Conservation (phyloP, 1,140 invertebrate genomes). For the Conus ventricosus region DNA sequence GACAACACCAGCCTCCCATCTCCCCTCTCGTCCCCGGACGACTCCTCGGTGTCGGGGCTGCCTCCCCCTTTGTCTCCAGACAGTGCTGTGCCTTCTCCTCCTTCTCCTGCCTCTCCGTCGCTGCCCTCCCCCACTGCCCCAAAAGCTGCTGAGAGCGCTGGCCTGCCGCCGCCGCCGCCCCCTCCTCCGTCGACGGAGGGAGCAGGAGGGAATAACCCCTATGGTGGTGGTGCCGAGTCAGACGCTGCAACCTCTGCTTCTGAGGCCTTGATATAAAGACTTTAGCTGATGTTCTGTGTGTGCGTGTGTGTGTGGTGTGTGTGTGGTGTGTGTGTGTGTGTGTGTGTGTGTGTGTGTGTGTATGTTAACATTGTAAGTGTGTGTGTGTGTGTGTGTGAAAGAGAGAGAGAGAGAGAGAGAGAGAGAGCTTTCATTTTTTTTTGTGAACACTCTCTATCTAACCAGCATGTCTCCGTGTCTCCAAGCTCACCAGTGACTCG, state of each 20-base stretch:
- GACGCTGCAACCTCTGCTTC: not conserved
- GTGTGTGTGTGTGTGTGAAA: too few relatives aligned
- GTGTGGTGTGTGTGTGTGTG: conserved; percentile 21
- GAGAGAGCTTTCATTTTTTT: too few relatives aligned
- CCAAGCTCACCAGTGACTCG: too few relatives aligned
- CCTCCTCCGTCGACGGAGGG: not conserved
- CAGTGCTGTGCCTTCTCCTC: conserved; percentile 34
- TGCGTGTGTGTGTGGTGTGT: conserved; percentile 25
- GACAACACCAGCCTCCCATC: not conserved
- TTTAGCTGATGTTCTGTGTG: not conserved
- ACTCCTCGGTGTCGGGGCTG: conserved; percentile 8
- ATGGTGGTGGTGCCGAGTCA: not conserved
- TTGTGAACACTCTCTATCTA: too few relatives aligned
- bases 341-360: too few relatives aligned
- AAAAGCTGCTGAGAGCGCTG: not conserved
- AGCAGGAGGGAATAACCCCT: not conserved
- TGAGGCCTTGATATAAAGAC: conserved; percentile 29
- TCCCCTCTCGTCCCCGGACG: conserved; percentile 10
- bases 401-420: too few relatives aligned
- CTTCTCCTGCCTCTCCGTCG: conserved; percentile 8
- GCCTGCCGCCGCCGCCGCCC: not conserved
- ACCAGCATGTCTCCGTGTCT: too few relatives aligned
- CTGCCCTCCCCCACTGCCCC: not conserved
- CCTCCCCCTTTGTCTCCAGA: conserved; percentile 21
- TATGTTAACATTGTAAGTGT: too few relatives aligned